Evolutionary conservation across 1,140 invertebrate species (phyloP).

Genomic region (Chrysoperla carnea): DNA sequence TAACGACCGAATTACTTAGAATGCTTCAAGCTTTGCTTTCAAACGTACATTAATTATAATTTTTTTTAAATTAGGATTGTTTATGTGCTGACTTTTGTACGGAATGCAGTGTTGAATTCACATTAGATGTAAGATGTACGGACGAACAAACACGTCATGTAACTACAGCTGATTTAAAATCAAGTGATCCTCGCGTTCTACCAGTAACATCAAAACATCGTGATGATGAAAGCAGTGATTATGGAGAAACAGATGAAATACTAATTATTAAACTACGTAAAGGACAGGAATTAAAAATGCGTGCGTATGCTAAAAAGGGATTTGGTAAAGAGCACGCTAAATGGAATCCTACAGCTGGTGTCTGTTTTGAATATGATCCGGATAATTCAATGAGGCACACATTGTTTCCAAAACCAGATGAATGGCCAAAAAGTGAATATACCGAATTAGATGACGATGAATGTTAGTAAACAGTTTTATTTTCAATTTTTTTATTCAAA

Average conservation of each 20-base stretch:
- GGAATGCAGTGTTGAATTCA: constrained; percentile 96
- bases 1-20: no score
- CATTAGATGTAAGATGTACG: constrained; percentile 85
- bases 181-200: constrained; percentile 75
- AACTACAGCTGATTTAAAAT: constrained; percentile 91
- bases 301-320: constrained; percentile 88
- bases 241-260: constrained; percentile 91
- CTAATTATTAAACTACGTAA: constrained; percentile 95
- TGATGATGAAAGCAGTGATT: constrained; percentile 82
- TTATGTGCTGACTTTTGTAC: constrained; percentile 92
- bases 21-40: no score
- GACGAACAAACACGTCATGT: constrained; percentile 89
- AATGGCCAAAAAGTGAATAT: constrained; percentile 98
- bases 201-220: constrained; percentile 81
- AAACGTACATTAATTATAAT: neutral
- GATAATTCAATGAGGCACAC: constrained; percentile 96
- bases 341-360: constrained; percentile 98
- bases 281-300: constrained; percentile 90
- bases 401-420: constrained; percentile 91
- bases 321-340: constrained; percentile 99
- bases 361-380: constrained; percentile 98
- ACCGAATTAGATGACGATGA: constrained; percentile 85
- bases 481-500: constrained; percentile 1
- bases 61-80: constrained; percentile 53
- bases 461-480: constrained; percentile 34